Percentiles rank a stretch among this genome's conserved stretches.
These are phyloP conservation scores for Cyprinodon tularosa DNA, from an alignment of 2,113 vertebrate species.

Conservation along the genomic window DNA sequence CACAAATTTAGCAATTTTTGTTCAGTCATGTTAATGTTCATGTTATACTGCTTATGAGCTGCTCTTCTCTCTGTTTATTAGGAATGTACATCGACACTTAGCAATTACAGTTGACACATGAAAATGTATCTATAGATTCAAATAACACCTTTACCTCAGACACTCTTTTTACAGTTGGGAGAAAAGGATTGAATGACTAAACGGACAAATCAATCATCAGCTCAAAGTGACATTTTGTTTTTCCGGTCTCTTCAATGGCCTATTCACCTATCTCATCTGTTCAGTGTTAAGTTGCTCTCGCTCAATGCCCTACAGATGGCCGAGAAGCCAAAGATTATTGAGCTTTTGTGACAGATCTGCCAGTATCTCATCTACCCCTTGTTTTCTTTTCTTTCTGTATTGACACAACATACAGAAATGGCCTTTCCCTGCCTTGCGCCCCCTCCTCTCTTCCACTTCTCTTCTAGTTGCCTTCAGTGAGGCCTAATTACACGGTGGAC, in stretches of 20 bases:
- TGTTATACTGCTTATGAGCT: background rate
- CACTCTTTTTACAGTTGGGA: constrained; percentile 8
- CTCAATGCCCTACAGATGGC: constrained; percentile 16
- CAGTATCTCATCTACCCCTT: constrained; percentile 53
- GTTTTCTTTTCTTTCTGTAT: constrained; percentile 68
- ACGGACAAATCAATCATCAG: constrained; percentile 41
- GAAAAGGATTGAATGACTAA: constrained; percentile 24
- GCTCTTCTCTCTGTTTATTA: constrained; percentile 7
- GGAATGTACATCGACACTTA: background rate
- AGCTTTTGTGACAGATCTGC: constrained; percentile 44
- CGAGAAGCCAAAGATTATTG: constrained; percentile 39
- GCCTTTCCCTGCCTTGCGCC: constrained; percentile 44
- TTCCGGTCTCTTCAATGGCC: constrained; percentile 9
- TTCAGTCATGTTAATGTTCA: background rate
- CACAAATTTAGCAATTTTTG: background rate
- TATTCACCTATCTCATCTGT: constrained; percentile 29
- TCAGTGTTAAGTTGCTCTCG: constrained; percentile 31
- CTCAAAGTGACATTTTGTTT: constrained; percentile 56
- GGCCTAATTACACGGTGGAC: constrained; percentile 78
- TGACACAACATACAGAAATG: constrained; percentile 68
- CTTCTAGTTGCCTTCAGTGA: constrained; percentile 62
- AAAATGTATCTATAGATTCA: constrained; percentile 11
- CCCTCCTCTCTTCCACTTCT: constrained; percentile 50
- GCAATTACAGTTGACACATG: constrained; percentile 14
- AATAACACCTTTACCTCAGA: constrained; percentile 6